Base-by-base conservation (phyloP, 1,140 invertebrate species). In the Sminthurides bifidus region DNA sequence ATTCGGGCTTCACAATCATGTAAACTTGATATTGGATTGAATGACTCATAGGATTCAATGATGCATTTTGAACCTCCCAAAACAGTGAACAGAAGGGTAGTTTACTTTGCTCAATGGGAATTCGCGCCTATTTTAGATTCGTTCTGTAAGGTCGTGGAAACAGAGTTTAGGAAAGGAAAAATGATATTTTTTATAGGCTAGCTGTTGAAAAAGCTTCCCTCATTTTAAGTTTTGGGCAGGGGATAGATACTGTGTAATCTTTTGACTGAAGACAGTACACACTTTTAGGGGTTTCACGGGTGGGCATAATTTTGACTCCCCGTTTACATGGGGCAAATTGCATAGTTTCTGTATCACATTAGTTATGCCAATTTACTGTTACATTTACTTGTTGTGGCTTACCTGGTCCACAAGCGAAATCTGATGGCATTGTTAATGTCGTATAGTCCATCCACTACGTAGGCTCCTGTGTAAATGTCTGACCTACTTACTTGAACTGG, bases 321-420 rank as follows among this genome's bases (percentile, higher is more conserved):
- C 33, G 12, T 37, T 12, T 37, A 17, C 33, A n/a, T 35, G n/a
- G 33, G n/a, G n/a, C n/a, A 35, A 35, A n/a, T n/a, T n/a, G n/a
- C n/a, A n/a, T n/a, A n/a, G n/a, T 35, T 35, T 10, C n/a, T n/a
- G 10, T 35, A n/a, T 10, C 33, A 10, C 33, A 35, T n/a, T 35
- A 10, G n/a, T 35, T n/a, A n/a, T 35, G 33, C n/a, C 10, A 35
- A 10, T 10, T 35, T 10, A 35, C n/a, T 35, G n/a, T 35, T 35
- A n/a, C 10, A 35, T 10, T 35, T 43, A 19, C 8, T 10, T 43
- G 21, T 14, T 10, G 6, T 26, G 3, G 38, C 21, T 37, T 44
- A 58, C 56, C 56, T 50, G 2, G 56, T 58, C 56, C 56, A 58
- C 26, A 58, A 19, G 2, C 56, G 38, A 31, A 58, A 58, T 14